phyloP scores from a whole-genome alignment of 37 sponge, comb jelly and placozoan genomes.

The Axinella damicornis region DNA sequence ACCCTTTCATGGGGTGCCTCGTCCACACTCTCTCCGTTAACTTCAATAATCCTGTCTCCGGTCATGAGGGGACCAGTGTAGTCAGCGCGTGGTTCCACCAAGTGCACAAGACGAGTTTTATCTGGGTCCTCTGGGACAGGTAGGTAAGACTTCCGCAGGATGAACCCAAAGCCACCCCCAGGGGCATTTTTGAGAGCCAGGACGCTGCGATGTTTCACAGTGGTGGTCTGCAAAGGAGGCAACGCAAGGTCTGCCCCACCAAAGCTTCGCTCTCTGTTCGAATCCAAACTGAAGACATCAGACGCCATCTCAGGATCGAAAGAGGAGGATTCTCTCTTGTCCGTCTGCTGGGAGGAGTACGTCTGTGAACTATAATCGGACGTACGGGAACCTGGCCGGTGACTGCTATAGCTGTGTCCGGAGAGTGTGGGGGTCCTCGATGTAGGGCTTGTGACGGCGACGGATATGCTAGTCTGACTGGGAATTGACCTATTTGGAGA shows the following conservation, averaged over 20 bases:
- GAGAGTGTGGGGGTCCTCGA: no score
- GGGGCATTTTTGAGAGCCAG: constrained; percentile 47
- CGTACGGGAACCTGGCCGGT: no score
- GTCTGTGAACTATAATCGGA: no score
- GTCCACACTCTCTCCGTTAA: constrained; percentile 89
- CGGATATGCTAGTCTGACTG: not conserved
- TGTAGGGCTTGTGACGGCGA: no score
- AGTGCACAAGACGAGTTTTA: constrained; percentile 64
- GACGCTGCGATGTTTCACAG: constrained; percentile 49
- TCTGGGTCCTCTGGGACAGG: constrained; percentile 79
- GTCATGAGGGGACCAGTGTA: constrained; percentile 81
- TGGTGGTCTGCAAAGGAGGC: constrained; percentile 66
- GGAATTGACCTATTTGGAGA: not conserved
- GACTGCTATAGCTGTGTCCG: no score
- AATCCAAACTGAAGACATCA: no score
- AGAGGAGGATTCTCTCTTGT: no score
- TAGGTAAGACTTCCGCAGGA: constrained; percentile 73
- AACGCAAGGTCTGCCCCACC: constrained; percentile 55
- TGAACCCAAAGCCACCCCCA: constrained; percentile 85
- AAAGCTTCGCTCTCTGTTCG: constrained; percentile 31
- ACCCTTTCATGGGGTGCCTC: constrained; percentile 81
- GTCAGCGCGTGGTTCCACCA: constrained; percentile 74
- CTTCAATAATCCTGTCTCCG: constrained; percentile 90
- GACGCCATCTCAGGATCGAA: no score
- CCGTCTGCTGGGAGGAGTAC: no score